A percentile compares a stretch with the other conserved stretches of the same genome.
phyloP scores from a whole-genome alignment of 2,113 vertebrate species.

The Indri indri region DNA sequence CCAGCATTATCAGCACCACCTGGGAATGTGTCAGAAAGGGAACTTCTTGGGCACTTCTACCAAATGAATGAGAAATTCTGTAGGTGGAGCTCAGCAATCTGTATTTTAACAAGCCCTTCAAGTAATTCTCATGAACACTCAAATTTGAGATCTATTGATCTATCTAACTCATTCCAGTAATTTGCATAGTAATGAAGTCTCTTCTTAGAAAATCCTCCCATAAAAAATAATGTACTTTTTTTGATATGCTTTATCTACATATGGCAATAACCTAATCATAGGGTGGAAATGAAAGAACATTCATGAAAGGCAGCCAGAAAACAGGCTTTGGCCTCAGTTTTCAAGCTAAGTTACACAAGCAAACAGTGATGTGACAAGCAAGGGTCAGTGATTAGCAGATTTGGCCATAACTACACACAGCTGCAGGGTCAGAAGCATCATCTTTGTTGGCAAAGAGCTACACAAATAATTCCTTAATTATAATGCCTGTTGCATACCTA shows the following conservation, averaged over 20 bases:
- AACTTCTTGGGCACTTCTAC: neutral
- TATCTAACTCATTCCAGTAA: neutral
- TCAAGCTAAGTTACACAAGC: neutral
- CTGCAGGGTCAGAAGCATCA: slow-evolving; percentile 8
- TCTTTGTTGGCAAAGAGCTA: slow-evolving; percentile 7
- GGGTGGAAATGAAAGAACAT: neutral
- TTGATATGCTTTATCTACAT: neutral
- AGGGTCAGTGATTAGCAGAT: neutral
- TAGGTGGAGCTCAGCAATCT: neutral
- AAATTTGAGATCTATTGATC: neutral
- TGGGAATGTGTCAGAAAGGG: neutral
- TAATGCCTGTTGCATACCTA: slow-evolving; percentile 15
- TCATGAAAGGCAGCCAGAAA: neutral
- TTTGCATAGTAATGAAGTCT: neutral
- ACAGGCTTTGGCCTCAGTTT: neutral
- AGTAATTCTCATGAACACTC: neutral
- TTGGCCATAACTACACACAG: slow-evolving; percentile 33
- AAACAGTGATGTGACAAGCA: neutral
- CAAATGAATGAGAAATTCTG: neutral
- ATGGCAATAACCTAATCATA: neutral
- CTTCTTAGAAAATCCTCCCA: neutral
- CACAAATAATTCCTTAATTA: slow-evolving; percentile 18
- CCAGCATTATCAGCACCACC: neutral
- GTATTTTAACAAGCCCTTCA: neutral
- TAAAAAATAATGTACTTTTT: neutral